phyloP scores from a whole-genome alignment of 2,888 invertebrate species.

The Caenorhabditis sp. region DNA sequence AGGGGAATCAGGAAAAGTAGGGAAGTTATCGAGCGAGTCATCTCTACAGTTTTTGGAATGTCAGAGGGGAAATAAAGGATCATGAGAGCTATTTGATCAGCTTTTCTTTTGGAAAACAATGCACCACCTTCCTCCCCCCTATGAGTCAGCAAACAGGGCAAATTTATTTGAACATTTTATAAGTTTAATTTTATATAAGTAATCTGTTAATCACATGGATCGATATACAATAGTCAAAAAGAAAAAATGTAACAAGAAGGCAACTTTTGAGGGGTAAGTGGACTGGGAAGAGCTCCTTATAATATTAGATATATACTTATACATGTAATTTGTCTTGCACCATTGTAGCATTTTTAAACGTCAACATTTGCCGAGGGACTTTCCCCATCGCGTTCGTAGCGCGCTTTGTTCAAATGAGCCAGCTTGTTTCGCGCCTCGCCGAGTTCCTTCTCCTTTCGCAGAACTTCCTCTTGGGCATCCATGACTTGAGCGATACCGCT shows the following conservation, averaged over 20 bases:
- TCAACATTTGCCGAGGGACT: not conserved
- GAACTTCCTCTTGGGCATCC: slow-evolving; percentile 87
- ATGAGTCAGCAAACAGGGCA: slow-evolving; percentile 4
- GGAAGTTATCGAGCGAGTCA: not conserved
- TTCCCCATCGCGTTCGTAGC: slow-evolving; percentile 87
- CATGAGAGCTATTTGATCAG: slow-evolving; percentile 11
- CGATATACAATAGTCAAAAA: not conserved
- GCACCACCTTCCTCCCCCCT: not conserved
- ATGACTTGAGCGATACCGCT: slow-evolving; percentile 84
- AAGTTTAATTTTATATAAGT: not conserved
- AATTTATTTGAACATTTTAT: not conserved
- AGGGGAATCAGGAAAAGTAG: not conserved
- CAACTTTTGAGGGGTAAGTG: slow-evolving; percentile 12
- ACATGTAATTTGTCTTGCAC: slow-evolving; percentile 55
- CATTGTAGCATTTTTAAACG: slow-evolving; percentile 13
- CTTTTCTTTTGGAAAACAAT: slow-evolving; percentile 7
- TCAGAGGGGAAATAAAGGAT: slow-evolving; percentile 8
- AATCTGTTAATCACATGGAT: slow-evolving; percentile 1
- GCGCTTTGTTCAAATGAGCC: slow-evolving; percentile 93
- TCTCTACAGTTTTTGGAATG: not conserved
- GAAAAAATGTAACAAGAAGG: slow-evolving; percentile 19
- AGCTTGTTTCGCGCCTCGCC: slow-evolving; percentile 94
- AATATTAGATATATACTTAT: slow-evolving; percentile 24
- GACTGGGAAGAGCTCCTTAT: not conserved
- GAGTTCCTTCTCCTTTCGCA: slow-evolving; percentile 92